Evolutionary conservation across 2,888 invertebrate genomes (phyloP), one percentile per base, ranked within the genome.

Genomic region (Actias luna): DNA sequence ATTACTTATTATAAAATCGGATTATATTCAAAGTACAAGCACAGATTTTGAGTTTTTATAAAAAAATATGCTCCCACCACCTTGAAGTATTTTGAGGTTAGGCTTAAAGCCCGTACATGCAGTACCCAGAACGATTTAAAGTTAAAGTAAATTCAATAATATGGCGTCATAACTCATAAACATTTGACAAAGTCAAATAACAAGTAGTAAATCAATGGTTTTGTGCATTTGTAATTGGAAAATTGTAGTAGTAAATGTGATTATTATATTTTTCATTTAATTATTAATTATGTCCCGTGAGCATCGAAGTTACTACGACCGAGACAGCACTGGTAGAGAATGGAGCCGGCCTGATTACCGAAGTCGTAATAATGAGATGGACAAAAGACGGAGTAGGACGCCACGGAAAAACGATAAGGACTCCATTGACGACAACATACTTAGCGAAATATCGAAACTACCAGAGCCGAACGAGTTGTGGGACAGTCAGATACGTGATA

Each of bases 381-480:
- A 66, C 5, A 85, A 84, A 66, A 82, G 77, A 1, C 74, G 82
- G n/a, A 84, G 88, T 66, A 83, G 88, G 7, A 83, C 91, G 0
- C 91, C 90, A 0, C 77, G 85, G 3, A 88, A 86, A 65, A 76
- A 69, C 59, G 89, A 90, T 4, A 91, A 91, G 64, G 89, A 90
- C 35, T 60, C 85, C 31, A 63, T 89, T 7, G 91, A 91, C 46
- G 92, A 91, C 16, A 91, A 90, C 61, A 90, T 92, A 65, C 72
- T 91, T 60, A 89, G 83, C 67, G 91, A 91, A 65, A 90, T 92
- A 57, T 78, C 89, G 0, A 92, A 92, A 67, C 68, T 90, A 12
- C 91, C 92, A 0, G 89, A 90, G 55, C 90, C 90, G 0, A 90
- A 85, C 66, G 92, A 92, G 60, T 67, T 91, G 55, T 92, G 92